Base-by-base conservation (phyloP, 2,797 vertebrate genomes). In the Orestias chungarensis region DNA sequence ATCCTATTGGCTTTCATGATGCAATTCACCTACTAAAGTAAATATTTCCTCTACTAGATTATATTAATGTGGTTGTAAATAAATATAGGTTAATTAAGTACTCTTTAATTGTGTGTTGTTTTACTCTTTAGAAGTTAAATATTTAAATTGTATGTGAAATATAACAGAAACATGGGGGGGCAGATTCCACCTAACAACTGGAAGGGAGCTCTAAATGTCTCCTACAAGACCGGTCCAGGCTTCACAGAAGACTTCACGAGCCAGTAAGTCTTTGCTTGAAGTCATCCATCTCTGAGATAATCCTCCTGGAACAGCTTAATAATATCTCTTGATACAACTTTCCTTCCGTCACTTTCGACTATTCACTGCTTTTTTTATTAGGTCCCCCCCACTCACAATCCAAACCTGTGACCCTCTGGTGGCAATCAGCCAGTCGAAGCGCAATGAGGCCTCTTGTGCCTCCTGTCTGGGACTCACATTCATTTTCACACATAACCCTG, bases 1-100 rank as follows among this genome's bases (percentile, higher is more conserved):
- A 99, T 93, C 98, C 98, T 11, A 94, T 99, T 82, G 96, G 97
- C 33, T 98, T 96, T 82, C 11, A 91, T 1, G 96, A 99, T 80
- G 97, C 97, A 43, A 83, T 95, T 75, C 80, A 79, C 2, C 89
- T 99, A 25, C 88, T 99, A 3, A 92, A 94, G 98, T 98, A 89
- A 20, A 43, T 2, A 9, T 5, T 20, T 11, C 66, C 1, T 1
- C 0, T 35, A 49, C 0, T 25, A 52, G 1, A 15, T 64, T 2
- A 25, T 44, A 4, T 23, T 31, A 47, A 1, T 35, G 6, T n/a
- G 6, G 10, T 25, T 59, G 47, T 29, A 25, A 40, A 62, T 62
- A 50, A 50, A 25, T 11, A 50, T 10, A 50, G 8, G 49, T 50
- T n/a, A n/a, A 50, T 7, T 9, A n/a, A 62, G 20, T n/a, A 38